These are phyloP conservation scores for Taenioides sp. DNA, from an alignment of 2,797 vertebrate species.

Conservation along the genomic window DNA sequence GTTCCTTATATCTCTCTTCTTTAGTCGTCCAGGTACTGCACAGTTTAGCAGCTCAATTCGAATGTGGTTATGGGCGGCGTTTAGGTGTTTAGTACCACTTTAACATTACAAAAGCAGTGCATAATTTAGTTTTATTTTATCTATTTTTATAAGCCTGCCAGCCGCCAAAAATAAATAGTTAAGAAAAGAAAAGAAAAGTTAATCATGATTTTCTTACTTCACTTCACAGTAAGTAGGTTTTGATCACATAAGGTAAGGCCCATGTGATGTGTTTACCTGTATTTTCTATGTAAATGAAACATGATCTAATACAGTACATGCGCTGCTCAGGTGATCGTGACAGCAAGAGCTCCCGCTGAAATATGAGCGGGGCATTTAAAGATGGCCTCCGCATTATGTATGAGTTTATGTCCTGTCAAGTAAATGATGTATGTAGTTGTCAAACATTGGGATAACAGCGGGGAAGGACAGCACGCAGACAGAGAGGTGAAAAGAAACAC, in stretches of 20 bases:
- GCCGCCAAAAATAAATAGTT: too few relatives aligned
- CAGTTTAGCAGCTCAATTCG: too few relatives aligned
- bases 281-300: not conserved
- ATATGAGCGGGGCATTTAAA: constrained; percentile 47
- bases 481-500: not conserved
- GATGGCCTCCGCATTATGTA: constrained; percentile 36
- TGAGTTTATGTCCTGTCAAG: constrained; percentile 39
- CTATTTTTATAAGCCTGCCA: too few relatives aligned
- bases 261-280: not conserved
- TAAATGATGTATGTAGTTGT: constrained; percentile 49
- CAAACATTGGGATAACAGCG: constrained; percentile 45
- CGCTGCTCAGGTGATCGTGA: not conserved
- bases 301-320: not conserved
- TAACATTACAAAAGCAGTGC: too few relatives aligned
- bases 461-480: constrained; percentile 29
- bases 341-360: constrained; percentile 35
- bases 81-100: too few relatives aligned
- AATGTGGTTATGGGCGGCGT: too few relatives aligned
- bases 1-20: too few relatives aligned
- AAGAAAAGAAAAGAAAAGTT: too few relatives aligned
- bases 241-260: not conserved
- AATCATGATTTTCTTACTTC: too few relatives aligned
- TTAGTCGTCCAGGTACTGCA: too few relatives aligned
- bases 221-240: not conserved
- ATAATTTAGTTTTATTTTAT: too few relatives aligned